phyloP scores from a whole-genome alignment of 1,140 invertebrate species.

The Meloidogyne chitwoodi region DNA sequence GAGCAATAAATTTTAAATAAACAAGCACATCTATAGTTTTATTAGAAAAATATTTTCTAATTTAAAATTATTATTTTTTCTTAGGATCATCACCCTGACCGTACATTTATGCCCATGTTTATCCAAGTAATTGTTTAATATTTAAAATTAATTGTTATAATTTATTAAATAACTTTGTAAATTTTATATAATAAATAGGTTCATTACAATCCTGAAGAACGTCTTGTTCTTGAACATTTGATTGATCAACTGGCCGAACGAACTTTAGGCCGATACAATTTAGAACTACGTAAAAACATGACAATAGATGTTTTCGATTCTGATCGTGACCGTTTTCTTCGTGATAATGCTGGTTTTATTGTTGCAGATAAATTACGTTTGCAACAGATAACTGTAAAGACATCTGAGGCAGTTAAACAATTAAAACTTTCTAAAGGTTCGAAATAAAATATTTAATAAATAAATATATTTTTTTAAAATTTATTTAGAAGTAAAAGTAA shows the following conservation, averaged over 20 bases:
- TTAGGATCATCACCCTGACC: constrained; percentile 38
- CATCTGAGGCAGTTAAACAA: constrained; percentile 27
- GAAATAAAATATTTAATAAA: not conserved
- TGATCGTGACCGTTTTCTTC: constrained; percentile 22
- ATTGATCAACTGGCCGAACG: constrained; percentile 52
- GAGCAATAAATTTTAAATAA: not conserved
- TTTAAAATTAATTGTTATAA: not conserved
- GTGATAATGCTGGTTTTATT: constrained; percentile 54
- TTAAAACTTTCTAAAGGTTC: constrained; percentile 39
- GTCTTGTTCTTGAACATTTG: constrained; percentile 50
- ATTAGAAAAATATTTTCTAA: not conserved
- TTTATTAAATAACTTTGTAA: too few relatives aligned
- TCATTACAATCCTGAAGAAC: constrained; percentile 48
- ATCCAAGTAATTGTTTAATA: constrained; percentile 25
- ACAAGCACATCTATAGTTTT: not conserved
- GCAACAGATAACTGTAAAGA: constrained; percentile 43
- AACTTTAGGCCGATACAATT: constrained; percentile 46
- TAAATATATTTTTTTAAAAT: not conserved
- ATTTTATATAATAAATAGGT: constrained; percentile 18
- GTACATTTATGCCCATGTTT: constrained; percentile 48
- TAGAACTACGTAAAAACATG: constrained; percentile 58
- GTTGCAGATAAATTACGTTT: constrained; percentile 50
- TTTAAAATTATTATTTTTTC: not conserved
- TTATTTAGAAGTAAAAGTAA: not conserved
- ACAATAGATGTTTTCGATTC: constrained; percentile 58